These are phyloP conservation scores for Harpegnathos saltator DNA, from an alignment of 1,140 invertebrate species.

Conservation along the genomic window DNA sequence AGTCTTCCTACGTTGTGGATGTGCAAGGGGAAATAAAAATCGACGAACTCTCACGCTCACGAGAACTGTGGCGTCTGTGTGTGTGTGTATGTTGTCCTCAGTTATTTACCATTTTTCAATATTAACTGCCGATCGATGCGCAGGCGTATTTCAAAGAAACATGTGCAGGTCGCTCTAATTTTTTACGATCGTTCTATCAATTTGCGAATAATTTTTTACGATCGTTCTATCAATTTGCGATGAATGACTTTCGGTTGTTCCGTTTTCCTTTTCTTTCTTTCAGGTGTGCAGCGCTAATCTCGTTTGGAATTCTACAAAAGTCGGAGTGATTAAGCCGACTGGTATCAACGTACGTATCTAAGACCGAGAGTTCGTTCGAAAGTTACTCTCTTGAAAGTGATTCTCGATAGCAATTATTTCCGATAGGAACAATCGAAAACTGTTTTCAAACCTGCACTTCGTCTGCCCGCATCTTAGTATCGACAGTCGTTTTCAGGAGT, in stretches of 20 bases:
- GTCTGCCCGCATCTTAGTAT: not conserved
- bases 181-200: too few relatives aligned
- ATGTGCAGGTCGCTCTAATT: too few relatives aligned
- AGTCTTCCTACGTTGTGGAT: not conserved
- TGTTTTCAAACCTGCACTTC: not conserved
- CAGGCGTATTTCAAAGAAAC: too few relatives aligned
- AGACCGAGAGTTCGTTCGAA: not conserved
- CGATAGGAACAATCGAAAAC: constrained; percentile 12
- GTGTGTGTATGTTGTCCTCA: too few relatives aligned
- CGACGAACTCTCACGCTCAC: not conserved
- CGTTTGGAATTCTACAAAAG: not conserved
- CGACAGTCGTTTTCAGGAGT: constrained; percentile 11
- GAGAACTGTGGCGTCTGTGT: not conserved
- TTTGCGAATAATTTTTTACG: too few relatives aligned
- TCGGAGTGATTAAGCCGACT: not conserved
- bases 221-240: too few relatives aligned
- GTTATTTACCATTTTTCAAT: too few relatives aligned
- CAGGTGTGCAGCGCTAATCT: too few relatives aligned
- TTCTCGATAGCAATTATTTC: constrained; percentile 9
- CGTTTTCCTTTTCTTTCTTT: too few relatives aligned
- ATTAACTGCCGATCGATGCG: too few relatives aligned
- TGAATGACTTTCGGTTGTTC: too few relatives aligned
- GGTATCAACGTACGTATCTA: not conserved
- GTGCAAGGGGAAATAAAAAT: constrained; percentile 7
- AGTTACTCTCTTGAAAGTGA: not conserved